Base-by-base conservation (phyloP, 2,797 vertebrate genomes). In the Dipus sagitta region DNA sequence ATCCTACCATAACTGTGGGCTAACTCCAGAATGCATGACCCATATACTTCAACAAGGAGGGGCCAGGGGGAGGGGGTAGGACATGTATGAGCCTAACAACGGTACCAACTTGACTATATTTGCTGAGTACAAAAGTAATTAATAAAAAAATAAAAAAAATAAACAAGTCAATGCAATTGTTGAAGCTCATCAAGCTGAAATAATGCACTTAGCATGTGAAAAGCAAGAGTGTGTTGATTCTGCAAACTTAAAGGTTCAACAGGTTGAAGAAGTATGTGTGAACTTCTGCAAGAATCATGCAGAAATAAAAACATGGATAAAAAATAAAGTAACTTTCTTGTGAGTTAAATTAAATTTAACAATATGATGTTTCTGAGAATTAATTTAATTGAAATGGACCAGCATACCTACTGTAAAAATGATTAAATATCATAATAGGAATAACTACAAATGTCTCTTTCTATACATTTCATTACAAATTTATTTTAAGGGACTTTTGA, bases 201-300 rank as follows among this genome's bases (percentile, higher is more conserved):
- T 99, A 70, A 76, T 98, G 60, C 98, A 96, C 26, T 93, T 99
- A 83, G 96, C 98, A 71, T 98, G 93, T 91, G 99, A 99, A 96
- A 99, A 99, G 88, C 99, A 99, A 97, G 98, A 98, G 94, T 98
- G 98, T 95, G 98, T 99, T 86, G 98, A 99, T 93, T 97, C 97
- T 96, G 99, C 99, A 94, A 99, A 99, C 98, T 98, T 98, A 96
- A 99, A 98, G 98, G 99, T 99, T 98, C 97, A 98, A 87, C 98
- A 97, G 62, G 98, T 99, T 95, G 99, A 99, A 97, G 99, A 99
- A 94, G 99, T 99, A 98, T 99, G 99, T 98, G 99, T 84, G 99
- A 99, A 91, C 98, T 99, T 92, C 98, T 99, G 88, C 98, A 98
- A 88, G 99, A 99, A 98, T 99, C 97, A 0, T 99, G 99, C 97